phyloP scores from a whole-genome alignment of 2,888 invertebrate species.

The Cylindroiulus punctatus region DNA sequence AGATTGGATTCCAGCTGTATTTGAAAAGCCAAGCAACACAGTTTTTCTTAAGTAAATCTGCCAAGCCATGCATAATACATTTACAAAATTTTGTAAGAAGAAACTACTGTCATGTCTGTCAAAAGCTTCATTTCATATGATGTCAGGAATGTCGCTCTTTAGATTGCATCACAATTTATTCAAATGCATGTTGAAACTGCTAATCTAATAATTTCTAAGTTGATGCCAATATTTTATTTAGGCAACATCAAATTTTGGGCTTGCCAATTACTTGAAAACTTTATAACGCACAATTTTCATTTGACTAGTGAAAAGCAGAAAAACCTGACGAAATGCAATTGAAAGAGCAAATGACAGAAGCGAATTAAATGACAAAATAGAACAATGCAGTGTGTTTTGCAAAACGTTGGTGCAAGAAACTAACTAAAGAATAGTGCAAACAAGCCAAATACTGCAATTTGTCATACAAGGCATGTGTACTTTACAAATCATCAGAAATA shows the following conservation, averaged over 20 bases:
- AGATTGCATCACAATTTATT: too few species aligned
- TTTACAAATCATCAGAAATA: conserved; percentile 31
- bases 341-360: not conserved
- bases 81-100: not conserved
- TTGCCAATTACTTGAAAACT: not conserved
- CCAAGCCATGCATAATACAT: conserved; percentile 34
- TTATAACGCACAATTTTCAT: not conserved
- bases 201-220: not conserved
- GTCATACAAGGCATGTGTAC: not conserved
- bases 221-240: not conserved
- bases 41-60: conserved; percentile 34
- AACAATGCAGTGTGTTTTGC: conserved; percentile 26
- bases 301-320: not conserved
- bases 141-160: not conserved
- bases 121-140: not conserved
- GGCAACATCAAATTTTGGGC: not conserved
- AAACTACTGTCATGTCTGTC: not conserved
- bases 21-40: conserved; percentile 44
- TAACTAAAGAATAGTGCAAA: not conserved
- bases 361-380: not conserved
- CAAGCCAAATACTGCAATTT: not conserved
- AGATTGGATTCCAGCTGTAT: conserved; percentile 35
- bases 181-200: not conserved
- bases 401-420: not conserved
- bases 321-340: not conserved